Conservation (phyloP, 2,888 invertebrate species). For the Tenthredo amoena region DNA sequence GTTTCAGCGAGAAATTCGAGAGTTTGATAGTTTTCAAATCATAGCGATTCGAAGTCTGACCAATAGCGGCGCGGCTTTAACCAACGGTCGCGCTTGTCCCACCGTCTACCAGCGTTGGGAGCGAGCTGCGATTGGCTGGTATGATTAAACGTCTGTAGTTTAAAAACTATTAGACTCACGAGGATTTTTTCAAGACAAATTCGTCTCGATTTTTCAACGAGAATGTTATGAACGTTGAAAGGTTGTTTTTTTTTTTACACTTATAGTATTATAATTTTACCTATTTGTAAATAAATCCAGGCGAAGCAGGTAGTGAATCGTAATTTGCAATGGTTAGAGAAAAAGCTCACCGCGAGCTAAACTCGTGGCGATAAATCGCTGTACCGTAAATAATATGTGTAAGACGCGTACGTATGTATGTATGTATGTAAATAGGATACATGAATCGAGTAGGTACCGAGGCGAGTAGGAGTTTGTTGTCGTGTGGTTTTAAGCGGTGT, state of each 20-base stretch:
- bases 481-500: constrained; percentile 30
- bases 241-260: background rate
- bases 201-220: background rate
- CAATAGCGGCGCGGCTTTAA: background rate
- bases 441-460: background rate
- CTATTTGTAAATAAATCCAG: background rate
- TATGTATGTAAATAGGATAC: background rate
- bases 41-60: background rate
- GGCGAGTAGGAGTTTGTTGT: constrained; percentile 21
- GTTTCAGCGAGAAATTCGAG: background rate
- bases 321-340: background rate
- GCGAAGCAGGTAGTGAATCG: background rate
- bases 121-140: background rate
- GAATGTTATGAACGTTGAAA: background rate
- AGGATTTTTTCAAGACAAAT: background rate
- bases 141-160: background rate
- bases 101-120: background rate
- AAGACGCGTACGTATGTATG: background rate
- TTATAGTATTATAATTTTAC: too few species aligned
- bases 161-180: background rate
- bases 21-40: background rate
- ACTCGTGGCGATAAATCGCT: constrained; percentile 29
- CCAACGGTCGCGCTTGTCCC: background rate
- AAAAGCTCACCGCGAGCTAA: background rate
- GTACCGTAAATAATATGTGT: background rate